Percentiles rank a stretch among this genome's conserved stretches.
These are phyloP conservation scores for Oxyruncus cristatus DNA, from an alignment of 2,113 vertebrate species.

Conservation along the genomic window DNA sequence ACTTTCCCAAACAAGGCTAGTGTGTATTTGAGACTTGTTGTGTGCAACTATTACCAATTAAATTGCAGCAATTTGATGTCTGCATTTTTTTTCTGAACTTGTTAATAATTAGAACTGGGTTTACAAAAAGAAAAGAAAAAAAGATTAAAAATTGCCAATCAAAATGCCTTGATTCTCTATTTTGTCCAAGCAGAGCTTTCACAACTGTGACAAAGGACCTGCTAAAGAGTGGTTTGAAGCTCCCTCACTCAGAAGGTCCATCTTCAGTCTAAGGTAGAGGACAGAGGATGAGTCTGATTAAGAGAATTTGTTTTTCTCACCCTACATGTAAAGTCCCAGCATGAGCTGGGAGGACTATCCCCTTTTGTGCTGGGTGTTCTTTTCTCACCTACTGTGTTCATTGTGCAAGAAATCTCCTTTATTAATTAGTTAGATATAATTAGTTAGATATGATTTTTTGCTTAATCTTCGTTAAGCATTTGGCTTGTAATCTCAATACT, in stretches of 20 bases:
- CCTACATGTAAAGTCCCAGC: not conserved
- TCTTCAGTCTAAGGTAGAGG: not conserved
- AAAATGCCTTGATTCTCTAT: not conserved
- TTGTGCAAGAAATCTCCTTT: not conserved
- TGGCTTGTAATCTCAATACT: not conserved
- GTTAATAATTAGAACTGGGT: not conserved
- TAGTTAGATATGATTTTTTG: not conserved
- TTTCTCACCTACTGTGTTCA: not conserved
- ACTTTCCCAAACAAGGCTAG: not conserved
- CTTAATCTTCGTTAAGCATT: not conserved
- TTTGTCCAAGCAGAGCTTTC: not conserved
- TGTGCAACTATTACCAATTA: not conserved
- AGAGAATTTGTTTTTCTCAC: not conserved
- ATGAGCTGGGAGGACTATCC: not conserved
- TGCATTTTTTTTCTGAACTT: not conserved
- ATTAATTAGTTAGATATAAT: not conserved
- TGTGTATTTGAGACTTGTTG: not conserved
- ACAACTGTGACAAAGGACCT: not conserved
- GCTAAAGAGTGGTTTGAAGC: not conserved
- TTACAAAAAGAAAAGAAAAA: not conserved
- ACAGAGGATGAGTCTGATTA: not conserved
- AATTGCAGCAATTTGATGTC: not conserved
- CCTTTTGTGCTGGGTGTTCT: not conserved
- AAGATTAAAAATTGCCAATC: not conserved
- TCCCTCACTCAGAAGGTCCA: not conserved